phyloP scores from a whole-genome alignment of 92 coral and sea anemone species.

The Montipora capitata region DNA sequence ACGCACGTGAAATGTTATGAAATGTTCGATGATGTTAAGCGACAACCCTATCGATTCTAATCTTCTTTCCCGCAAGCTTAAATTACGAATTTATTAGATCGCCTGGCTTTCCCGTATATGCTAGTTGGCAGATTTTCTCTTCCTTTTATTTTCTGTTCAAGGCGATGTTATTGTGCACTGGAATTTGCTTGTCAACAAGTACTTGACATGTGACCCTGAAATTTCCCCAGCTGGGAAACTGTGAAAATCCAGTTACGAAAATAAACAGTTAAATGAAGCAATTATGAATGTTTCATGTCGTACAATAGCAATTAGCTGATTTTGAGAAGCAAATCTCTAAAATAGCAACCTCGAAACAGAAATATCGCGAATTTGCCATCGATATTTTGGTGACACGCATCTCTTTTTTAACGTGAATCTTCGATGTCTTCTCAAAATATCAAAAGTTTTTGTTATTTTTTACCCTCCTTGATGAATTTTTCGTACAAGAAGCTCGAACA shows the following conservation, averaged over 20 bases:
- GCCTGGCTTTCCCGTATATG: background rate
- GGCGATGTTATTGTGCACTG: too few relatives aligned
- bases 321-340: background rate
- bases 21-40: too few relatives aligned
- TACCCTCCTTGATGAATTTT: background rate
- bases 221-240: too few relatives aligned
- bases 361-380: background rate
- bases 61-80: too few relatives aligned
- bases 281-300: background rate
- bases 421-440: background rate
- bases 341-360: background rate
- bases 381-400: constrained; percentile 14
- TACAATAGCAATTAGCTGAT: background rate
- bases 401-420: background rate
- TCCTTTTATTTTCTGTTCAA: too few relatives aligned
- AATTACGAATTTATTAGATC: background rate
- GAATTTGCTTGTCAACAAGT: too few relatives aligned
- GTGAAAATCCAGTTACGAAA: too few relatives aligned
- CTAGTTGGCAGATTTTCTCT: too few relatives aligned
- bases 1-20: too few relatives aligned
- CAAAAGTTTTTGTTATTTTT: background rate
- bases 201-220: too few relatives aligned
- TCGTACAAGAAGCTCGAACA: background rate
- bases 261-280: too few relatives aligned
- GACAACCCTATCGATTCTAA: too few relatives aligned